Conservation (phyloP, 2,888 invertebrate species). For the Dasypogon diadema region DNA sequence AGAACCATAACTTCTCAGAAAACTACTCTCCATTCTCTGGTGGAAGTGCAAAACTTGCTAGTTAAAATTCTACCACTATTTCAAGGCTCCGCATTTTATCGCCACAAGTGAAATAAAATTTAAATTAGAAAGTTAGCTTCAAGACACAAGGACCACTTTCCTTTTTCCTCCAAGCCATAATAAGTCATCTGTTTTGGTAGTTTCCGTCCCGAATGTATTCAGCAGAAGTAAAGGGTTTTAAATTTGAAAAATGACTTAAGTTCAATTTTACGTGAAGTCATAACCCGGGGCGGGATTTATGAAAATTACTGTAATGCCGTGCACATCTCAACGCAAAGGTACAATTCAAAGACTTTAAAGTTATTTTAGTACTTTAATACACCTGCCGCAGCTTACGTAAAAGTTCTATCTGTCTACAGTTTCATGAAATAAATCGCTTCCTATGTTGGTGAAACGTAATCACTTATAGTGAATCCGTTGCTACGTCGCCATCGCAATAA, state of each 20-base stretch:
- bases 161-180: too few relatives aligned
- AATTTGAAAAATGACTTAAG: neutral
- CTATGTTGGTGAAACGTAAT: neutral
- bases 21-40: too few relatives aligned
- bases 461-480: neutral
- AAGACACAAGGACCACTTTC: too few relatives aligned
- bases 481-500: slow-evolving; percentile 19
- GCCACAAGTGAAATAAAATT: too few relatives aligned
- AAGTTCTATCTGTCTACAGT: neutral
- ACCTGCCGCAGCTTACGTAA: slow-evolving; percentile 19
- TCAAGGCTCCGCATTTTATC: too few relatives aligned
- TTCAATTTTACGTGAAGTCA: slow-evolving; percentile 18
- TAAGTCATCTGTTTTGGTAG: neutral
- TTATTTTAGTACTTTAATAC: slow-evolving; percentile 28
- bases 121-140: too few relatives aligned
- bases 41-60: too few relatives aligned
- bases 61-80: too few relatives aligned
- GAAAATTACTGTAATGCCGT: neutral
- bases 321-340: neutral
- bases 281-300: neutral
- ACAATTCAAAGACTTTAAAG: neutral
- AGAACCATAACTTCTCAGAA: too few relatives aligned
- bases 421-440: neutral
- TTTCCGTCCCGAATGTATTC: neutral
- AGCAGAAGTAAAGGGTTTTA: neutral